A percentile compares a stretch with the other conserved stretches of the same genome.
These are phyloP conservation scores for Epinephelus awoara DNA, from an alignment of 2,797 vertebrate genomes.

Conservation along the genomic window DNA sequence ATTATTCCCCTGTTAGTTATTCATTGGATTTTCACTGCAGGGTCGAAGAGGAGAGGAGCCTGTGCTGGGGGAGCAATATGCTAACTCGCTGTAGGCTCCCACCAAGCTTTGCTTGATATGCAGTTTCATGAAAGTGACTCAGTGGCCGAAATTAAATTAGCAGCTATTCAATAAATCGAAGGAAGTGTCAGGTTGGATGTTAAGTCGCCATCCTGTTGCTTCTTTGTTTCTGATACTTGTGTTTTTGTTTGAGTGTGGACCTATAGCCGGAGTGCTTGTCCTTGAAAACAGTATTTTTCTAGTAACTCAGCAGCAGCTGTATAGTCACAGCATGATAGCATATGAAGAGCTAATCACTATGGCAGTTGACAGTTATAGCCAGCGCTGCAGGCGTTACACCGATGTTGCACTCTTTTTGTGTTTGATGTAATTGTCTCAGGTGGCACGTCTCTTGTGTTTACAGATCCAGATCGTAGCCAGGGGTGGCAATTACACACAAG, in stretches of 20 bases:
- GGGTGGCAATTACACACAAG: conserved; percentile 60
- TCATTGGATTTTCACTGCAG: conserved; percentile 75
- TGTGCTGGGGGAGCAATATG: conserved; percentile 55
- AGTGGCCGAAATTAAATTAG: conserved; percentile 71
- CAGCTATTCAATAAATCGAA: conserved; percentile 70
- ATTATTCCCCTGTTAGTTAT: conserved; percentile 81
- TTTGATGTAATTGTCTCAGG: conserved; percentile 75
- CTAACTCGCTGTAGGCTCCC: conserved; percentile 51
- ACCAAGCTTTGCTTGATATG: conserved; percentile 64
- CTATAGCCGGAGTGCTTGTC: conserved; percentile 26
- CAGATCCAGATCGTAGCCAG: conserved; percentile 61
- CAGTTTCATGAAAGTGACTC: conserved; percentile 59
- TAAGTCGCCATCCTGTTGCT: conserved; percentile 38
- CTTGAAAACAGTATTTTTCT: conserved; percentile 44
- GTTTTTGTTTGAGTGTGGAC: conserved; percentile 20
- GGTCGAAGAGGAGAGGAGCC: conserved; percentile 63
- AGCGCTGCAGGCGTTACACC: conserved; percentile 53
- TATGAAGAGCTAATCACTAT: conserved; percentile 55
- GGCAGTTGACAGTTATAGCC: conserved; percentile 60
- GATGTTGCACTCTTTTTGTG: conserved; percentile 34
- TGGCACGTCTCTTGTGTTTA: conserved; percentile 72
- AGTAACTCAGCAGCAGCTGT: conserved; percentile 40
- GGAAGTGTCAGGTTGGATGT: conserved; percentile 49
- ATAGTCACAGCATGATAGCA: conserved; percentile 20
- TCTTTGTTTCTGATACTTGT: conserved; percentile 22